phyloP scores from a whole-genome alignment of 2,113 vertebrate species.

The Saguinus imperator region DNA sequence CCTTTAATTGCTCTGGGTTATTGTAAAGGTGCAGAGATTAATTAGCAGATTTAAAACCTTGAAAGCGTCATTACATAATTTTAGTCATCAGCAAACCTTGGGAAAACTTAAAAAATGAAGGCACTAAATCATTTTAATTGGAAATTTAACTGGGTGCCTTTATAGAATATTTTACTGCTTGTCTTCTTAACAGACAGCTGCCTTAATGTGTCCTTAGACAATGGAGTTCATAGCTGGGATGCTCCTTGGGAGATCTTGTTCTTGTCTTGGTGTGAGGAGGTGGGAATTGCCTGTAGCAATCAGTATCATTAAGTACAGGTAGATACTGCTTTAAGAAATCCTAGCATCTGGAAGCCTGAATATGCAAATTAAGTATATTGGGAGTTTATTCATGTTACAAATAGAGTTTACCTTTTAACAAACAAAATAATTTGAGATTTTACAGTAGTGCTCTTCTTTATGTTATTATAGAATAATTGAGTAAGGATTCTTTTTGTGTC shows the following conservation, averaged over 20 bases:
- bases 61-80: constrained; percentile 78
- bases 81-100: constrained; percentile 79
- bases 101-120: constrained; percentile 78
- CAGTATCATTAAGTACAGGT: background rate
- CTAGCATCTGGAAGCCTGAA: background rate
- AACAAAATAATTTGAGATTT: background rate
- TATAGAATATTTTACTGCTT: constrained; percentile 65
- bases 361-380: background rate
- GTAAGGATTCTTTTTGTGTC: constrained; percentile 14
- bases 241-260: background rate
- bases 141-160: constrained; percentile 65
- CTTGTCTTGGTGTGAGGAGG: background rate
- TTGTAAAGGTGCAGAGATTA: constrained; percentile 77
- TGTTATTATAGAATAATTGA: background rate
- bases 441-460: background rate
- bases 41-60: constrained; percentile 78
- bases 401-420: background rate
- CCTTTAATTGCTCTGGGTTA: constrained; percentile 72
- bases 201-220: constrained; percentile 44
- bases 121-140: constrained; percentile 78
- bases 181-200: constrained; percentile 67
- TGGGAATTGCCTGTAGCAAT: background rate
- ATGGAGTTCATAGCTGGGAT: background rate
- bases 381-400: background rate
- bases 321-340: background rate